A percentile compares a stretch with the other conserved stretches of the same genome.
Evolutionary conservation across 2,113 vertebrate genomes (phyloP).

Genomic region (Ctenomys sociabilis): DNA sequence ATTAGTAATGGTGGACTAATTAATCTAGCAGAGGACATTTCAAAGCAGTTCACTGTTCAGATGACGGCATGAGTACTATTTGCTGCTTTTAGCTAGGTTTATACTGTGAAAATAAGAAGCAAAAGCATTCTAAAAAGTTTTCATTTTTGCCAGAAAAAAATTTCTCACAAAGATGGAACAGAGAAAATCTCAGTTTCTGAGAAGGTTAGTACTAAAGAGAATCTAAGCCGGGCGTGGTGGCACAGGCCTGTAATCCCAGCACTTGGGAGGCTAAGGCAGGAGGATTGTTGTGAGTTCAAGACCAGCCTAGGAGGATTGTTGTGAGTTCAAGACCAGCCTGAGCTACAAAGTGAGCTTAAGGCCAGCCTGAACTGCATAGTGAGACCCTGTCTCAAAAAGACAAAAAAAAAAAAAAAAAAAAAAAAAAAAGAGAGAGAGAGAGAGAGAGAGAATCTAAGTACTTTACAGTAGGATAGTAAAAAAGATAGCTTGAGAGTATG

Average conservation of each 20-base stretch:
- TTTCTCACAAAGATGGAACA: neutral
- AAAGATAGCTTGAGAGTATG: neutral
- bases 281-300: too few relatives aligned
- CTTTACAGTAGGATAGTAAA: neutral
- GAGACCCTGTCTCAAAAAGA: too few relatives aligned
- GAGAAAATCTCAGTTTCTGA: neutral
- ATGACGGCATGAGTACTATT: neutral
- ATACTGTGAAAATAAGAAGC: neutral
- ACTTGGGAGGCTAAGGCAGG: too few relatives aligned
- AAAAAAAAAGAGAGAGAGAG: too few relatives aligned
- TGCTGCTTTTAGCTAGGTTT: neutral
- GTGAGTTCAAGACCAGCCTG: too few relatives aligned
- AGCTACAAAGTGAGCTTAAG: too few relatives aligned
- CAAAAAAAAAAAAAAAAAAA: too few relatives aligned
- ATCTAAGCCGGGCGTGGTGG: too few relatives aligned
- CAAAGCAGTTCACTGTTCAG: neutral
- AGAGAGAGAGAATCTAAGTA: neutral
- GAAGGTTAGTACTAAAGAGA: neutral
- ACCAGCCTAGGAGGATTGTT: too few relatives aligned
- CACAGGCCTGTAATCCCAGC: too few relatives aligned
- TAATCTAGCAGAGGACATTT: neutral
- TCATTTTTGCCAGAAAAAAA: neutral
- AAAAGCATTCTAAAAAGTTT: neutral
- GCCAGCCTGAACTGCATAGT: too few relatives aligned
- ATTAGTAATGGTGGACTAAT: neutral